A percentile compares a stretch with the other conserved stretches of the same genome.
phyloP scores from a whole-genome alignment of 2,113 vertebrate species.

The Sapajus apella region DNA sequence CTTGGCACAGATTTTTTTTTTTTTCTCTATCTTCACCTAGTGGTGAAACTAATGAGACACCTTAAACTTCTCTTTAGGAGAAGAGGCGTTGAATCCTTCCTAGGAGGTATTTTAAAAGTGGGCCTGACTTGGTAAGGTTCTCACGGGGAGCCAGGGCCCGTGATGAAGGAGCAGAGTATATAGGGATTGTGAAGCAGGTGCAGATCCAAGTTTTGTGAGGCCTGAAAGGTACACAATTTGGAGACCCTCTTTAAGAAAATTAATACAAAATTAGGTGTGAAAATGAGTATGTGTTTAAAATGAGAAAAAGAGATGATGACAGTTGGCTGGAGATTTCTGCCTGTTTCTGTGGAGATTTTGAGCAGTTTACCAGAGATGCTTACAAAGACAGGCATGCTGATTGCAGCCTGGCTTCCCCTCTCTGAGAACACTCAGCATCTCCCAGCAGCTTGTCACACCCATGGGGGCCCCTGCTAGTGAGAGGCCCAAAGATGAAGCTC shows the following conservation, averaged over 20 bases:
- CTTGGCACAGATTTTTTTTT: neutral
- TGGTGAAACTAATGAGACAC: neutral
- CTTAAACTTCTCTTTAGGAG: neutral
- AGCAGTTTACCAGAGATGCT: constrained; percentile 12
- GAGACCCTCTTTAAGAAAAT: neutral
- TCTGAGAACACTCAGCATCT: neutral
- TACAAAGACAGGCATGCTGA: neutral
- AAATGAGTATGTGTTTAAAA: neutral
- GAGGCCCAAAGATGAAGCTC: neutral
- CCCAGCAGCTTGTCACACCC: neutral
- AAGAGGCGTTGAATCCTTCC: neutral
- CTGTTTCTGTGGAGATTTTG: neutral
- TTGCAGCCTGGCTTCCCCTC: neutral
- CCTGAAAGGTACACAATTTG: neutral
- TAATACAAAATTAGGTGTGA: neutral
- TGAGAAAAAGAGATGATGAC: neutral
- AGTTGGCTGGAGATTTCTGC: neutral
- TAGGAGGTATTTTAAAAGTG: neutral
- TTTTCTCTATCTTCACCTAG: neutral
- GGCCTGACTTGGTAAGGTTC: neutral
- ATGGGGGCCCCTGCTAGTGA: rapidly evolving
- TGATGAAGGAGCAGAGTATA: neutral
- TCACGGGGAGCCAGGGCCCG: neutral
- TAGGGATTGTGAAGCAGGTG: neutral
- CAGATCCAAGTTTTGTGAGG: neutral